Percentiles rank a stretch among this genome's conserved stretches.
Evolutionary conservation across 2,113 vertebrate species (phyloP).

Genomic region (Oreocharis arfaki): DNA sequence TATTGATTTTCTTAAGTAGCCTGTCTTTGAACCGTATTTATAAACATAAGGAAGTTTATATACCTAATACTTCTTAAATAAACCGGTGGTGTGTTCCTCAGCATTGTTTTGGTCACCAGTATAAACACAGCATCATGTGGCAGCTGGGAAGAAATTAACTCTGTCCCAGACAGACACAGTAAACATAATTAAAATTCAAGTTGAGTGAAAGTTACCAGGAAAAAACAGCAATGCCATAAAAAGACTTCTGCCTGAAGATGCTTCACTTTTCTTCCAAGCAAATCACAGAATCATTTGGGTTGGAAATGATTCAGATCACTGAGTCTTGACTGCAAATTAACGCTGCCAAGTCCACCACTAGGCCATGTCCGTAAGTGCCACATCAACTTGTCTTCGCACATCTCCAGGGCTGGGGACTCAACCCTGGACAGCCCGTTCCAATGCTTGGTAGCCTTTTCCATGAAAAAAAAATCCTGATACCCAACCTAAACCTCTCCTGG

Average conservation of each 20-base stretch:
- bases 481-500: neutral
- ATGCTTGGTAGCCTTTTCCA: neutral
- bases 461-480: neutral
- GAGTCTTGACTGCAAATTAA: neutral
- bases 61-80: neutral
- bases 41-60: neutral
- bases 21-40: neutral
- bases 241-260: neutral
- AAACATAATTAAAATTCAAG: neutral
- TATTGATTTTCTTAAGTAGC: neutral
- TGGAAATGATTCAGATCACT: neutral
- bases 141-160: neutral
- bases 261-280: neutral
- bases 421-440: neutral
- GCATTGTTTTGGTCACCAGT: neutral
- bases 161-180: neutral
- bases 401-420: neutral
- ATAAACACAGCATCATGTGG: neutral
- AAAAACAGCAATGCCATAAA: neutral
- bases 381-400: accelerated
- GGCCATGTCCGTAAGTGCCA: neutral
- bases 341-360: too few species aligned
- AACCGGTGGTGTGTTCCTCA: neutral
- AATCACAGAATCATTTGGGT: neutral
- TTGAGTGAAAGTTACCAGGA: neutral